phyloP scores from a whole-genome alignment of 1,140 invertebrate genomes.

The Drosophila tsacasi region DNA sequence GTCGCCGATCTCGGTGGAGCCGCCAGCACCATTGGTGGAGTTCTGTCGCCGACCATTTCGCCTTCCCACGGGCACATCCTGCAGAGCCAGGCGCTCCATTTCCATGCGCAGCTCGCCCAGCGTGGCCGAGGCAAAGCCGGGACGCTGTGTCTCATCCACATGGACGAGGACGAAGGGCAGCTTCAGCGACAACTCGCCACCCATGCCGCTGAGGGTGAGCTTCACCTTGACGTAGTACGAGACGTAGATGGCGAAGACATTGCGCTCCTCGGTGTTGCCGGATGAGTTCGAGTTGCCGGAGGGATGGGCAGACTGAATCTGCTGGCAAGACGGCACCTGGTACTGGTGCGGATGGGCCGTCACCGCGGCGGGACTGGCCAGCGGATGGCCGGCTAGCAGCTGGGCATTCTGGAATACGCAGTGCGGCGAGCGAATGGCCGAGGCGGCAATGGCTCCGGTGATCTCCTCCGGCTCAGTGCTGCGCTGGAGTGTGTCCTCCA shows the following conservation, averaged over 20 bases:
- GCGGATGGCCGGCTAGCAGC: slow-evolving; percentile 29
- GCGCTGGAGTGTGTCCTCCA: slow-evolving; percentile 80
- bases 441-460: slow-evolving; percentile 77
- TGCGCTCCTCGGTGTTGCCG: slow-evolving; percentile 88
- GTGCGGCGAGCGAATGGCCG: slow-evolving; percentile 78
- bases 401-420: slow-evolving; percentile 58
- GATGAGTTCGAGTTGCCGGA: background rate
- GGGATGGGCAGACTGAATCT: background rate
- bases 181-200: slow-evolving; percentile 91
- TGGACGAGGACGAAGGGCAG: slow-evolving; percentile 90
- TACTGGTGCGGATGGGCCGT: slow-evolving; percentile 45
- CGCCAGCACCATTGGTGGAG: background rate
- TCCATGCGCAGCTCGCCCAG: slow-evolving; percentile 62
- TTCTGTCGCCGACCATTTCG: slow-evolving; percentile 36
- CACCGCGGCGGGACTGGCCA: slow-evolving; percentile 63
- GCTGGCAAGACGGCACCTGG: slow-evolving; percentile 6
- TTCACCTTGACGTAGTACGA: slow-evolving; percentile 96
- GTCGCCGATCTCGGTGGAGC: slow-evolving; percentile 25
- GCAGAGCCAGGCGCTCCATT: slow-evolving; percentile 63
- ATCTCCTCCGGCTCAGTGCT: slow-evolving; percentile 84
- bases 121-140: slow-evolving; percentile 39
- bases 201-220: slow-evolving; percentile 91
- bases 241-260: slow-evolving; percentile 95
- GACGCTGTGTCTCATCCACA: slow-evolving; percentile 65
- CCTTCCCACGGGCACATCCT: slow-evolving; percentile 65